phyloP scores from a whole-genome alignment of 2,797 vertebrate genomes.

The Borostomias antarcticus region DNA sequence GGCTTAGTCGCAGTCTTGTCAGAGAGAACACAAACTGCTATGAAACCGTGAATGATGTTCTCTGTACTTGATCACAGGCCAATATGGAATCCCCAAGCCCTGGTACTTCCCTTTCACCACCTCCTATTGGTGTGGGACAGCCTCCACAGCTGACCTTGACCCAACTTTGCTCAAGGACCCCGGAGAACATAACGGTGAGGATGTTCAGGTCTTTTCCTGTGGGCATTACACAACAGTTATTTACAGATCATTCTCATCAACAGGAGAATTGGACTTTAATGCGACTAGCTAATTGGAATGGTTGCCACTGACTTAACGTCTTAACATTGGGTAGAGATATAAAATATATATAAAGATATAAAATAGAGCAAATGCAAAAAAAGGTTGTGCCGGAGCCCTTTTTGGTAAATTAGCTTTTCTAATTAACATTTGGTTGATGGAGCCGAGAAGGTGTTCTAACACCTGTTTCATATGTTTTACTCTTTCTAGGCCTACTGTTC shows the following conservation, averaged over 20 bases:
- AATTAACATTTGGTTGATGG: conserved; percentile 27
- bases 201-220: conserved; percentile 2
- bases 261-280: conserved; percentile 28
- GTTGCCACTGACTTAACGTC: conserved; percentile 55
- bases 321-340: conserved; percentile 28
- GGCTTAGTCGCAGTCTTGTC: conserved; percentile 33
- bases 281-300: conserved; percentile 43
- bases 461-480: not conserved
- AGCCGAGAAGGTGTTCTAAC: conserved; percentile 15
- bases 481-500: not conserved
- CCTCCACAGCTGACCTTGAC: conserved; percentile 50
- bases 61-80: conserved; percentile 77
- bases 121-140: conserved; percentile 89
- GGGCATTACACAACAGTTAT: conserved; percentile 1
- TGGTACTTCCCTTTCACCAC: conserved; percentile 94
- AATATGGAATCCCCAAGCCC: conserved; percentile 92
- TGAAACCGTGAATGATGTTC: conserved; percentile 47
- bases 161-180: conserved; percentile 63
- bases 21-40: conserved; percentile 34
- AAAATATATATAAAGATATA: conserved; percentile 46
- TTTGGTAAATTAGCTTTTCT: conserved; percentile 14
- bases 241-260: conserved; percentile 17
- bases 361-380: not conserved
- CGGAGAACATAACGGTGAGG: conserved; percentile 50
- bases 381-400: conserved; percentile 22